Percentiles rank a stretch among this genome's conserved stretches.
phyloP scores from a whole-genome alignment of 2,888 invertebrate genomes.

The Melieria picta region DNA sequence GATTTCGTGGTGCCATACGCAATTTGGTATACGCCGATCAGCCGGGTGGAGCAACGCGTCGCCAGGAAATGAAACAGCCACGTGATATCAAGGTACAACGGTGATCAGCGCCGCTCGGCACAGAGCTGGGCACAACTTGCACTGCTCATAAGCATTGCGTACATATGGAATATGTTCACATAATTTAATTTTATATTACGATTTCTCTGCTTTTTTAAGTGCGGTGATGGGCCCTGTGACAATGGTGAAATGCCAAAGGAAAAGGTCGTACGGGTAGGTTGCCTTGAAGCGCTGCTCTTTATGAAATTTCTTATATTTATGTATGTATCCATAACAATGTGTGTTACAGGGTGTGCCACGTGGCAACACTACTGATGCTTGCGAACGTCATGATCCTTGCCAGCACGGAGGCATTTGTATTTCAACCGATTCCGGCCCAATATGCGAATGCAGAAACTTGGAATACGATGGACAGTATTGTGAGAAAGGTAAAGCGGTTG shows the following conservation, averaged over 20 bases:
- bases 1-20: conserved; percentile 89
- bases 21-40: conserved; percentile 91
- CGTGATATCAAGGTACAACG: conserved; percentile 79
- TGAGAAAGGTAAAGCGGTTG: conserved; percentile 81
- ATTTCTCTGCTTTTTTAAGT: conserved; percentile 44
- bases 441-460: conserved; percentile 93
- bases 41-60: conserved; percentile 78
- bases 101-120: neutral
- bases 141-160: too few relatives aligned
- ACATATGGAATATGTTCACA: too few relatives aligned
- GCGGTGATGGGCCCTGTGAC: conserved; percentile 66
- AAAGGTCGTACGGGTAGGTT: conserved; percentile 63
- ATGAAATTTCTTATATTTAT: neutral
- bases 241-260: conserved; percentile 64
- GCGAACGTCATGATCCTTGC: conserved; percentile 90
- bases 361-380: conserved; percentile 82
- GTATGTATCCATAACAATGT: too few relatives aligned
- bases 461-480: conserved; percentile 95
- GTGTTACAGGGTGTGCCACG: conserved; percentile 51
- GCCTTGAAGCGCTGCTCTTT: neutral
- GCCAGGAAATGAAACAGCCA: conserved; percentile 86
- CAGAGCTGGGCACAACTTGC: too few relatives aligned
- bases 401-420: conserved; percentile 96
- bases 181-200: too few relatives aligned
- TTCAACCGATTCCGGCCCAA: conserved; percentile 92